Percentiles rank a stretch among this genome's conserved stretches.
Evolutionary conservation across 1,140 invertebrate genomes (phyloP).

Genomic region (Trachelipus rathkii): DNA sequence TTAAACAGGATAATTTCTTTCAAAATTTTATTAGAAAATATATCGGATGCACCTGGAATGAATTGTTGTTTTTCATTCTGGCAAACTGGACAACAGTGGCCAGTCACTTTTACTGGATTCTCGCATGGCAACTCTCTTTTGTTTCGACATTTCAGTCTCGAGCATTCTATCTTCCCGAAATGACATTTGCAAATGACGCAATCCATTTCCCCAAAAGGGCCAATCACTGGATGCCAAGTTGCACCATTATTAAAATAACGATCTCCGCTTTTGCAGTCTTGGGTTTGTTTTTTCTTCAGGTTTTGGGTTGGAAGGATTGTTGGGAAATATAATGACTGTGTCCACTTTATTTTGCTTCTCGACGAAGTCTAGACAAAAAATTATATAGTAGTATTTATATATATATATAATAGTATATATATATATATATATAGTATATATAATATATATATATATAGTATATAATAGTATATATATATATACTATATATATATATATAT

Average conservation of each 20-base stretch:
- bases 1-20: too few relatives aligned
- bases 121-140: constrained; percentile 48
- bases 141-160: constrained; percentile 48
- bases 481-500: too few relatives aligned
- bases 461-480: too few relatives aligned
- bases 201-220: constrained; percentile 48
- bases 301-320: too few relatives aligned
- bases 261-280: constrained; percentile 25
- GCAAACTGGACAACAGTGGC: constrained; percentile 49
- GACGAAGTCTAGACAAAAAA: too few relatives aligned
- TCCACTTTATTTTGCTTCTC: too few relatives aligned
- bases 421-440: too few relatives aligned
- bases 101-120: constrained; percentile 49
- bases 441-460: too few relatives aligned
- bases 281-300: background rate
- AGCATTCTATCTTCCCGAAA: constrained; percentile 48
- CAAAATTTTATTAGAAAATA: too few relatives aligned
- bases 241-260: constrained; percentile 49
- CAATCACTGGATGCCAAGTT: constrained; percentile 51
- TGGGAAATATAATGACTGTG: too few relatives aligned
- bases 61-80: background rate
- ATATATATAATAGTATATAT: too few relatives aligned
- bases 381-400: too few relatives aligned
- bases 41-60: background rate
- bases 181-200: constrained; percentile 32